Evolutionary conservation across 2,797 vertebrate genomes (phyloP).

Genomic region (Centroberyx gerrardi): DNA sequence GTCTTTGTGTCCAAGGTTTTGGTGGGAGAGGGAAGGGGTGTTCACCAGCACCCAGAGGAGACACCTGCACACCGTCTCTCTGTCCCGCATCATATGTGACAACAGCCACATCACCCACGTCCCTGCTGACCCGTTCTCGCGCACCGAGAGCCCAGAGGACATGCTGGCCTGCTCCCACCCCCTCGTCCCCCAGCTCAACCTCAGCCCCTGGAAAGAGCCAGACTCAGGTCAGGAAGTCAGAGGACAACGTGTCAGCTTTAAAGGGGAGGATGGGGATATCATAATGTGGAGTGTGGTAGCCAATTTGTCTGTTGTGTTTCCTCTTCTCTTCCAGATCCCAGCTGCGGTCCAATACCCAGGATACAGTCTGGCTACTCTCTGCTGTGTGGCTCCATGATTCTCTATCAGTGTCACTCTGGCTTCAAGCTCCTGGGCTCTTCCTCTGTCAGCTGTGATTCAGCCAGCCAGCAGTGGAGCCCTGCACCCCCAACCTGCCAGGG

Average conservation of each 20-base stretch:
- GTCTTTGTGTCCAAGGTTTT: slow-evolving; percentile 86
- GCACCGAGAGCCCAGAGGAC: slow-evolving; percentile 74
- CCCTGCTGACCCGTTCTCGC: slow-evolving; percentile 87
- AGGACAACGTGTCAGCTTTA: not conserved
- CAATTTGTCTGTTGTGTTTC: not conserved
- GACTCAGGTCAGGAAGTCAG: slow-evolving; percentile 68
- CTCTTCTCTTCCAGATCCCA: slow-evolving; percentile 72
- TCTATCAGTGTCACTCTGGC: slow-evolving; percentile 84
- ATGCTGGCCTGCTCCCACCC: slow-evolving; percentile 84
- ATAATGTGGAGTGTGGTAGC: too few species aligned
- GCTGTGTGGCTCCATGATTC: slow-evolving; percentile 78
- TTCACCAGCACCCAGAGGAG: slow-evolving; percentile 88
- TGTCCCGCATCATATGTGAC: slow-evolving; percentile 92
- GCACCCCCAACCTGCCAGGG: slow-evolving; percentile 84
- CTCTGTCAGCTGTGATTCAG: slow-evolving; percentile 81
- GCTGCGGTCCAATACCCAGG: slow-evolving; percentile 83
- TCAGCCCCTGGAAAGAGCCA: slow-evolving; percentile 84
- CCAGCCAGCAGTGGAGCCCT: slow-evolving; percentile 81
- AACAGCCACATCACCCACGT: slow-evolving; percentile 89
- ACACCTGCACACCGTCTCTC: slow-evolving; percentile 81
- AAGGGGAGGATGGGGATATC: too few species aligned
- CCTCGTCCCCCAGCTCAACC: slow-evolving; percentile 80
- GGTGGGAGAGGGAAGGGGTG: slow-evolving; percentile 91
- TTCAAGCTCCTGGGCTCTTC: slow-evolving; percentile 81
- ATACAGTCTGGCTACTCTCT: slow-evolving; percentile 81